These are phyloP conservation scores for Actenoides lindsayi DNA, from an alignment of 2,113 vertebrate species.

Conservation along the genomic window DNA sequence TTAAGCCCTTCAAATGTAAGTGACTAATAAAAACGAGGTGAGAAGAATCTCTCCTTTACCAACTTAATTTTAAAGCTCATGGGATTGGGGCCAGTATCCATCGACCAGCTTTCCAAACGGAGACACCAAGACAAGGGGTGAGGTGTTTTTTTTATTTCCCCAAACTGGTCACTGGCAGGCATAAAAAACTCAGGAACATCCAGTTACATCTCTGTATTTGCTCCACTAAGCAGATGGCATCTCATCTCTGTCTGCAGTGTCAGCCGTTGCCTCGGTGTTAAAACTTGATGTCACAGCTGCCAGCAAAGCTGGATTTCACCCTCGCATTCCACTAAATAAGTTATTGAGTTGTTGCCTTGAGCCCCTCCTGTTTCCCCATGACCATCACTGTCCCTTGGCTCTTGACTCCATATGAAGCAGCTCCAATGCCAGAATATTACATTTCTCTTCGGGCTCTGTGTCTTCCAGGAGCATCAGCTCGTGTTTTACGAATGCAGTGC, in stretches of 20 bases:
- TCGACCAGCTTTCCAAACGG: background rate
- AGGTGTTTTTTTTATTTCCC: background rate
- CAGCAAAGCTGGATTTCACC: background rate
- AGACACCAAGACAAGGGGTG: background rate
- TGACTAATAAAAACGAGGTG: background rate
- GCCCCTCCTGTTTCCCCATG: background rate
- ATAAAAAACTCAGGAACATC: background rate
- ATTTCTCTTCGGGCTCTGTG: background rate
- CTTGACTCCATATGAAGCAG: background rate
- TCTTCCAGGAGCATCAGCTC: conserved; percentile 82
- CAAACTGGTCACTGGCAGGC: background rate
- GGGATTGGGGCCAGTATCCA: background rate
- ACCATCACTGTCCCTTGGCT: background rate
- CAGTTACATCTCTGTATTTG: fast-evolving
- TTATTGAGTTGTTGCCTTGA: background rate
- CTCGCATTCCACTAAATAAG: background rate
- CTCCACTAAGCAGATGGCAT: background rate
- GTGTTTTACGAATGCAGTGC: conserved; percentile 91
- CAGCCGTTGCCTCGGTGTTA: background rate
- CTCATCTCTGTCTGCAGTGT: background rate
- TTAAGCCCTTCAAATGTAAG: background rate
- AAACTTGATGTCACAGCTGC: background rate
- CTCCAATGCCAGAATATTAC: background rate
- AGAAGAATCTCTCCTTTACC: background rate
- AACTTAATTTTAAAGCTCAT: background rate